Evolutionary conservation across 1,140 invertebrate genomes (phyloP), one percentile per base, ranked within the genome.

Genomic region (Amyelois transitella): DNA sequence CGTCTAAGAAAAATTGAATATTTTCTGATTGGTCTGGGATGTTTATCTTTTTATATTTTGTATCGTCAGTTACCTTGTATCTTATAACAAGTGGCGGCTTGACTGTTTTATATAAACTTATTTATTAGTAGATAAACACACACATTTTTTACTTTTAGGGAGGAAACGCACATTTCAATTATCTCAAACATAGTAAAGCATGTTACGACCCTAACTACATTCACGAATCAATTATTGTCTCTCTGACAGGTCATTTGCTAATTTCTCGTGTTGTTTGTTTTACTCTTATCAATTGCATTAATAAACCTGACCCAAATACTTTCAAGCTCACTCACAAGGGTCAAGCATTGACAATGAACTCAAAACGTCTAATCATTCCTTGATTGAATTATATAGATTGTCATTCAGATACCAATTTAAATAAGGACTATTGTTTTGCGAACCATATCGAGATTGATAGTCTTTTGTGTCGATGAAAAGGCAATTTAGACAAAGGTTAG

Each of bases 301-400:
- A n/a, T n/a, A n/a, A n/a, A n/a, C n/a, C n/a, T 69, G 71, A 55
- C 68, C 70, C 63, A 66, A 70, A 77, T 77, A 77, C 67, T 69
- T 65, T 58, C 51, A 53, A 60, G 55, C 55, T 60, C 45, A 53
- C 54, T 60, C 50, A 56, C 38, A 45, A 56, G 67, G 77, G 81
- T 76, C 75, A 75, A 43, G 60, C 51, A 58, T 58, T 79, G 81
- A 77, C 82, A 86, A 76, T 86, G 83, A 86, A 86, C 81, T 78
- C 70, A 76, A 82, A 82, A 74, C 75, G 75, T 79, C 71, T 52
- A 74, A 58, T 57, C 43, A 62, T 63, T 44, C 47, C 38, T 59
- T 64, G 58, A 64, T 69, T 55, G 62, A 63, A 66, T 67, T 43
- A 53, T 32, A 43, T 28, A 51, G 18, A 50, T 59, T 69, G 55